Base-by-base conservation (phyloP, 2,888 invertebrate species). In the Desoria tigrina region DNA sequence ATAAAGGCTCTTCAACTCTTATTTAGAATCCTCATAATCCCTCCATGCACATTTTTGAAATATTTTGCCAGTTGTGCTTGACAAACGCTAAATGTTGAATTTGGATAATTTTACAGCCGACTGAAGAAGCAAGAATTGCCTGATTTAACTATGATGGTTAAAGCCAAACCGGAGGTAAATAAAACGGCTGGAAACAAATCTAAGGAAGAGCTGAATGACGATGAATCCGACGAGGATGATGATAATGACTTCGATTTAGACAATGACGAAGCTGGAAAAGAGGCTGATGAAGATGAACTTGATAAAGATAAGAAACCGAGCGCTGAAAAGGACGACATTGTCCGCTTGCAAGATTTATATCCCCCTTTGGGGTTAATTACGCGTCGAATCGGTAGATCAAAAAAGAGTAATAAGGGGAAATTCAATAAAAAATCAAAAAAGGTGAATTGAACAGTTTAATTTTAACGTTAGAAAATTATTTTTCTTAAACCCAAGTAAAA, bases 201-300 rank as follows among this genome's bases (percentile, higher is more conserved):
- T 7, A 42, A 64, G 21, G 63, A 67, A 11, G 59, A 59, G 9
- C 50, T 61, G n/a, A 42, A 55, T 14, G 16, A 24, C 2, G 27
- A 63, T 24, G 63, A 63, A 1, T 59, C 56, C 14, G 68, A 65
- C 42, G 57, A 55, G 11, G 66, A 50, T n/a, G 63, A 63, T 3
- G 62, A 60, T 2, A 45, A 62, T 16, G 42, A 66, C 3, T 61
- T 18, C 32, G 45, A 62, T 6, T 26, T 27, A 51, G 54, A 50
- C 24, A 54, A 51, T 27, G 18, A 32, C 49, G 6, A 59, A 28
- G 32, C n/a, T n/a, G n/a, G 32, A 7, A 32, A 32, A 32, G 32
- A 32, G 11, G 9, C 39, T 18, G 28, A 57, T 4, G 42, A 57
- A 6, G 9, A 6, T 42, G 23, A 2, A 23, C 18, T 16, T 37